These are phyloP conservation scores for Xylophagus ater DNA, from an alignment of 2,888 invertebrate genomes.

Conservation along the genomic window DNA sequence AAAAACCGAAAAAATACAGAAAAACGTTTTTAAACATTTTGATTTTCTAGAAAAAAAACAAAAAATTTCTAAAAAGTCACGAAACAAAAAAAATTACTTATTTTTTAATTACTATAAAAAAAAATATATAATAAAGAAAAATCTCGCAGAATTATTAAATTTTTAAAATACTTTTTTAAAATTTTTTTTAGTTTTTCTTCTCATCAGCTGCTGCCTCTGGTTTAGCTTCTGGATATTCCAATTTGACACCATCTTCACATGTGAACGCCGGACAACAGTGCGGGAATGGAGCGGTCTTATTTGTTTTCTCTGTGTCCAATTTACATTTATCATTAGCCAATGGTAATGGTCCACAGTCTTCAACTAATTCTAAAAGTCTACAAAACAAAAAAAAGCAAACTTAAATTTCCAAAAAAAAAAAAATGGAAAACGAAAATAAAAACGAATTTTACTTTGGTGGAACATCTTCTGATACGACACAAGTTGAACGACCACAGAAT, in stretches of 20 bases:
- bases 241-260: slow-evolving; percentile 71
- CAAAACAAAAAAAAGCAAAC: slow-evolving; percentile 8
- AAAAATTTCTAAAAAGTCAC: too few species aligned
- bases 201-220: slow-evolving; percentile 38
- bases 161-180: too few species aligned
- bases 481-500: slow-evolving; percentile 85
- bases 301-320: slow-evolving; percentile 72
- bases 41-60: too few species aligned
- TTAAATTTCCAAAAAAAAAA: not conserved
- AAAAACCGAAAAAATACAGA: too few species aligned
- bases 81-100: too few species aligned
- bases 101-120: too few species aligned
- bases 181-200: slow-evolving; percentile 22
- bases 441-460: slow-evolving; percentile 42
- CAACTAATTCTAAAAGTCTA: slow-evolving; percentile 69
- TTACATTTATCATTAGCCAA: slow-evolving; percentile 81
- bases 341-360: slow-evolving; percentile 82
- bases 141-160: too few species aligned
- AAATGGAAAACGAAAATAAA: not conserved
- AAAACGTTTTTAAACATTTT: too few species aligned
- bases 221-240: slow-evolving; percentile 73
- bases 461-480: slow-evolving; percentile 66
- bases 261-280: slow-evolving; percentile 75
- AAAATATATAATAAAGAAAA: too few species aligned
- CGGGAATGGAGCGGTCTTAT: slow-evolving; percentile 82